Evolutionary conservation across 2,113 vertebrate species (phyloP), one percentile per base, ranked within the genome.

Genomic region (Mugil cephalus): DNA sequence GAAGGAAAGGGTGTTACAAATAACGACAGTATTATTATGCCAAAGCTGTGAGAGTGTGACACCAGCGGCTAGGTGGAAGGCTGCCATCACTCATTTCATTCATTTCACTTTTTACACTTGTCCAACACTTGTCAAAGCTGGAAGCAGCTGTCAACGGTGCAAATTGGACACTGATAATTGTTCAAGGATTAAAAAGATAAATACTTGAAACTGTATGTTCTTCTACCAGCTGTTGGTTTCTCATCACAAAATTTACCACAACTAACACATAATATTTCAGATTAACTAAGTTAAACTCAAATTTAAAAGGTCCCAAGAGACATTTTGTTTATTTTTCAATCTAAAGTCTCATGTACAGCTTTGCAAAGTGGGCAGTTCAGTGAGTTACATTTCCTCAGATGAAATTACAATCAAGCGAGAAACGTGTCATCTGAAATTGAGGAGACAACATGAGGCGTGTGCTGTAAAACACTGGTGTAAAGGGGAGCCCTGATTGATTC

Each of bases 391-490:
- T 35, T 38, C 19, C 36, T 40, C 8, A 38, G 24, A 43, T 60
- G n/a, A 52, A 66, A 81, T 58, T 12, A 43, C 67, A 60, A 78
- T 77, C 10, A 40, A 70, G 72, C 10, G 39, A 77, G 64, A 70
- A 82, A 77, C 78, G 35, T 56, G 12, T 68, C 54, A 60, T 38
- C 34, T 63, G 12, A 34, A 64, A 67, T 15, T 55, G 15, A 77
- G 46, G 70, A 43, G 43, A 35, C 13, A 71, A 38, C 36, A 46
- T 0, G 1, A 53, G 39, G 60, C 51, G 39, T 62, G 48, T 39
- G 19, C 5, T 39, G 70, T 39, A 46, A 71, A 19, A 48, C 50
- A 45, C 18, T 48, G 10, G 48, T 51, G 55, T 24, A 54, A 55
- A 50, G 42, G 73, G 17, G 15, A 64, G 54, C 18, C 19, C 47